Percentiles rank a stretch among this genome's conserved stretches.
Evolutionary conservation across 1,140 invertebrate species (phyloP).

Genomic region (Drosophila lacertosa): DNA sequence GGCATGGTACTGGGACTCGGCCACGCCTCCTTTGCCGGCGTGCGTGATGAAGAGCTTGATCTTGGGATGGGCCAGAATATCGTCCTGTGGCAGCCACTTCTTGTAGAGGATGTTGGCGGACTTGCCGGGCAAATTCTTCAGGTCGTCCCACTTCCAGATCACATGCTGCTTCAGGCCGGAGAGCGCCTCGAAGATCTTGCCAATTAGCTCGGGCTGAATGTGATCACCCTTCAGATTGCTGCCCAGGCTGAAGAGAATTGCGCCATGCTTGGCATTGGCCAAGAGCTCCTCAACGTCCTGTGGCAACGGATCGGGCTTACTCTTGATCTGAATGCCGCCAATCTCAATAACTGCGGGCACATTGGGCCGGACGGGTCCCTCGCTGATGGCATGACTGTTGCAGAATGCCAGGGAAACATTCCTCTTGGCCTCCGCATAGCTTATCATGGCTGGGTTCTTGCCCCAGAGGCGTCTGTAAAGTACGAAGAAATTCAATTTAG

Average conservation of each 20-base stretch:
- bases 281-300: slow-evolving; percentile 85
- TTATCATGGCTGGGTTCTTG: slow-evolving; percentile 38
- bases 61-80: slow-evolving; percentile 88
- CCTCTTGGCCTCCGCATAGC: slow-evolving; percentile 49
- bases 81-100: slow-evolving; percentile 90
- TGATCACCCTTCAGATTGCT: slow-evolving; percentile 84
- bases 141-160: slow-evolving; percentile 87
- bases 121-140: slow-evolving; percentile 85
- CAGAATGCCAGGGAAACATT: slow-evolving; percentile 75
- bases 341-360: slow-evolving; percentile 83
- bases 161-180: slow-evolving; percentile 85
- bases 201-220: slow-evolving; percentile 78
- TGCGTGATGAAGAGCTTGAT: slow-evolving; percentile 89
- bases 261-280: slow-evolving; percentile 85
- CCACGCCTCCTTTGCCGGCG: slow-evolving; percentile 88
- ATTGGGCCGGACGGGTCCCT: slow-evolving; percentile 76
- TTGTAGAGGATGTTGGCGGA: slow-evolving; percentile 87
- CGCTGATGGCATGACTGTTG: slow-evolving; percentile 70
- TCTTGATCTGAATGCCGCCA: slow-evolving; percentile 84
- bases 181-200: slow-evolving; percentile 84
- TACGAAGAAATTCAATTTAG: neutral
- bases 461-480: slow-evolving; percentile 47
- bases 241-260: slow-evolving; percentile 87
- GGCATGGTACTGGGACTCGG: slow-evolving; percentile 89
- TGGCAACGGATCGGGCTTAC: slow-evolving; percentile 75